A percentile compares a stretch with the other conserved stretches of the same genome.
phyloP scores from a whole-genome alignment of 2,888 invertebrate species.

The Leucoma salicis region DNA sequence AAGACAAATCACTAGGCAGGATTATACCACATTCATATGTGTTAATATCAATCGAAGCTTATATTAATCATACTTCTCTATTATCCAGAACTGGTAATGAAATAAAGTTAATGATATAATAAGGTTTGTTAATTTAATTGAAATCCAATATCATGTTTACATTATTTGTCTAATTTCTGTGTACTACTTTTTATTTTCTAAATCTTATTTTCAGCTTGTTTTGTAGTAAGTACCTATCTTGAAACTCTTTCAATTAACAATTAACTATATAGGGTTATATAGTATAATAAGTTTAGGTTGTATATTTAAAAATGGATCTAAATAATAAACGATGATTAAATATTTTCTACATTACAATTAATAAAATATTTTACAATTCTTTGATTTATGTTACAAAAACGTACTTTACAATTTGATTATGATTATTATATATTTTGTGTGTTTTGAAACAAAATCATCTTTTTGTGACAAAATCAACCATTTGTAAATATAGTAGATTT shows the following conservation, averaged over 20 bases:
- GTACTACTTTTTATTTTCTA: slow-evolving; percentile 8
- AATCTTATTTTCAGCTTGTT: no score
- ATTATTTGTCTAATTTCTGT: slow-evolving; percentile 5
- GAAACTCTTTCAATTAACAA: not conserved
- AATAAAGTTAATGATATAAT: slow-evolving; percentile 2
- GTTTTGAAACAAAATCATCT: slow-evolving; percentile 31
- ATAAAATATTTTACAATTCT: slow-evolving; percentile 38
- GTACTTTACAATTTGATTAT: slow-evolving; percentile 22
- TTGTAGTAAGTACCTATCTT: not conserved
- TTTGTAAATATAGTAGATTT: slow-evolving; percentile 37
- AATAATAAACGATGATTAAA: no score
- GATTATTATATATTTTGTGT: slow-evolving; percentile 37
- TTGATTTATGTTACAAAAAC: slow-evolving; percentile 59
- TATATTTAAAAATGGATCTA: no score
- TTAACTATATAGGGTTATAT: no score
- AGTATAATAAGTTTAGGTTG: not conserved
- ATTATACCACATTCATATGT: no score
- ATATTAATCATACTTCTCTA: slow-evolving; percentile 11
- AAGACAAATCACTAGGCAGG: no score
- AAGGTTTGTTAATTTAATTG: slow-evolving; percentile 21
- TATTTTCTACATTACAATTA: slow-evolving; percentile 1
- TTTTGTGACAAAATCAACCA: slow-evolving; percentile 51
- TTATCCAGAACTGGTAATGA: slow-evolving; percentile 10
- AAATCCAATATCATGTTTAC: slow-evolving; percentile 27
- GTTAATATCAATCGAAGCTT: no score